Evolutionary conservation across 2,797 vertebrate genomes (phyloP).

Genomic region (Megalops cyprinoides): DNA sequence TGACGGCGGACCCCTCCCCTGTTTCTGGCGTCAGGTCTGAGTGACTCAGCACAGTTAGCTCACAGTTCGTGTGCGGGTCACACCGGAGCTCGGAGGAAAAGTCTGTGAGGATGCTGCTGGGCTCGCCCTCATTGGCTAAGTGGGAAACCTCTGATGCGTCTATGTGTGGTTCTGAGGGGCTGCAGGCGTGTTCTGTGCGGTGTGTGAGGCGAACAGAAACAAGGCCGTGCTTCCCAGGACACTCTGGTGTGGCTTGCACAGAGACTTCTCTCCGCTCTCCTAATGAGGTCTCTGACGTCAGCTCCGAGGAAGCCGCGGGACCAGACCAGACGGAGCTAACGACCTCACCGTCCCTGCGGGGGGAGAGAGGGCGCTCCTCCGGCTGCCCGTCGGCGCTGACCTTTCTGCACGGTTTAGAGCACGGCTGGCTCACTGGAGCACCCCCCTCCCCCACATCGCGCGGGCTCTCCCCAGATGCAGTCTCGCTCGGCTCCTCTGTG

Average conservation of each 20-base stretch:
- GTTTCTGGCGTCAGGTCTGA: slow-evolving; percentile 9
- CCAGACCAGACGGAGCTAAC: slow-evolving; percentile 38
- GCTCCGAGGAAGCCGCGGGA: slow-evolving; percentile 35
- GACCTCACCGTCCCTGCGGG: slow-evolving; percentile 30
- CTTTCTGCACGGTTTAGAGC: slow-evolving; percentile 8
- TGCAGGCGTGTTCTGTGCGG: slow-evolving; percentile 25
- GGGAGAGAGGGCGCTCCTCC: slow-evolving; percentile 34
- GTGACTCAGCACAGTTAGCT: slow-evolving; percentile 28
- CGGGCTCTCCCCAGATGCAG: not conserved
- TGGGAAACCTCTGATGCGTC: slow-evolving; percentile 29
- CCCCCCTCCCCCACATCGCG: not conserved
- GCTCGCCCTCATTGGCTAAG: slow-evolving; percentile 18
- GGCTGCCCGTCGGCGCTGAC: slow-evolving; percentile 30
- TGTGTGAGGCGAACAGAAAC: slow-evolving; percentile 41
- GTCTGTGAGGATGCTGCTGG: slow-evolving; percentile 24
- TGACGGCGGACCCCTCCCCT: slow-evolving; percentile 27
- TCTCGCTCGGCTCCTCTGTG: not conserved
- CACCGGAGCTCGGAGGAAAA: slow-evolving; percentile 28
- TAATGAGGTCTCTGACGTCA: slow-evolving; percentile 32
- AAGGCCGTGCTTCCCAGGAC: slow-evolving; percentile 25
- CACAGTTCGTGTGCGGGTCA: slow-evolving; percentile 20
- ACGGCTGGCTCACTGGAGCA: not conserved
- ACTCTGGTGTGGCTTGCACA: slow-evolving; percentile 21
- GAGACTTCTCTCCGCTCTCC: slow-evolving; percentile 35
- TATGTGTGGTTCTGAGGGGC: slow-evolving; percentile 34